Percentiles rank a stretch among this genome's conserved stretches.
Evolutionary conservation across 2,888 invertebrate genomes (phyloP).

Genomic region (Barypeithes pellucidus): DNA sequence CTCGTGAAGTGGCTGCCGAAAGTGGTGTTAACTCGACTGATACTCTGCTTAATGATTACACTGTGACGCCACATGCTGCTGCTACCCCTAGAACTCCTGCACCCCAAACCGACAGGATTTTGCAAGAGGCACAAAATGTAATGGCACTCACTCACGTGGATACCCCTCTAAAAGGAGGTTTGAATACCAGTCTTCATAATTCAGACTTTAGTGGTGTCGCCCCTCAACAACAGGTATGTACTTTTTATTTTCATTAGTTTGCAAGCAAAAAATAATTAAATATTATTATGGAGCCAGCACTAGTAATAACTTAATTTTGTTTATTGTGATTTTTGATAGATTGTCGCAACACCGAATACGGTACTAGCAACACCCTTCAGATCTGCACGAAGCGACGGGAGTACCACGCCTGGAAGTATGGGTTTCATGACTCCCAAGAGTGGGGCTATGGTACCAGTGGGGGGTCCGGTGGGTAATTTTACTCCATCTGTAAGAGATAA

Average conservation of each 20-base stretch:
- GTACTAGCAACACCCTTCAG: conserved; percentile 91
- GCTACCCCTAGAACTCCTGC: conserved; percentile 91
- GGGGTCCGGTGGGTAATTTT: conserved; percentile 55
- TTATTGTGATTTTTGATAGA: conserved; percentile 42
- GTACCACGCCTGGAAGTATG: conserved; percentile 71
- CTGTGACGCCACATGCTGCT: conserved; percentile 80
- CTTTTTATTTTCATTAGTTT: no score
- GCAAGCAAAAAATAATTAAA: no score
- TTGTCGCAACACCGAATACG: conserved; percentile 90
- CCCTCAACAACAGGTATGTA: conserved; percentile 76
- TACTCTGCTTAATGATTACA: conserved; percentile 92
- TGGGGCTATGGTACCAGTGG: conserved; percentile 70
- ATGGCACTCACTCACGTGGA: conserved; percentile 99
- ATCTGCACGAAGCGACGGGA: conserved; percentile 79
- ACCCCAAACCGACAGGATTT: conserved; percentile 84
- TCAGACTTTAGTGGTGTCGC: conserved; percentile 90
- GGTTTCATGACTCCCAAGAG: conserved; percentile 75
- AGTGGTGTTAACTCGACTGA: conserved; percentile 86
- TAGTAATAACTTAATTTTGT: no score
- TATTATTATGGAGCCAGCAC: no score
- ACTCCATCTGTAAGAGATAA: conserved; percentile 91
- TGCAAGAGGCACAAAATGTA: conserved; percentile 98
- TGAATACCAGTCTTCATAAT: conserved; percentile 94
- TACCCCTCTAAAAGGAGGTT: conserved; percentile 96
- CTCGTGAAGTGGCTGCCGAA: conserved; percentile 89